These are phyloP conservation scores for Volucella inanis DNA, from an alignment of 2,888 invertebrate genomes.

Conservation along the genomic window DNA sequence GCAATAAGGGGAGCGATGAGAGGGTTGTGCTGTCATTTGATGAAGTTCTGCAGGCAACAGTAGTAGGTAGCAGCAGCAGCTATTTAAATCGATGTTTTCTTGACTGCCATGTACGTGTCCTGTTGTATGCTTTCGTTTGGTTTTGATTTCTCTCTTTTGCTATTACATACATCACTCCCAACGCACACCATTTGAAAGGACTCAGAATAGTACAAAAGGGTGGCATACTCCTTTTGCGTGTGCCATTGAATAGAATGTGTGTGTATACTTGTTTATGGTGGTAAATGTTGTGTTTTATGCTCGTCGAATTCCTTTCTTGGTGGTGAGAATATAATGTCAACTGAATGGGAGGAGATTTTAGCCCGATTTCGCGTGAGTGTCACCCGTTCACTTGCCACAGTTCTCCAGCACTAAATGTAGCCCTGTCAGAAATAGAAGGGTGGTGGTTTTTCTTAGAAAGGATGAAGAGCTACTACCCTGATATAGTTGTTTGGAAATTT, in stretches of 20 bases:
- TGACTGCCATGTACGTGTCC: conserved; percentile 63
- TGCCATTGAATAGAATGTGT: neutral
- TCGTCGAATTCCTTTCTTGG: conserved; percentile 62
- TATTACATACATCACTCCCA: neutral
- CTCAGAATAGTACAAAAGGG: too few relatives aligned
- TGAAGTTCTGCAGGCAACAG: neutral
- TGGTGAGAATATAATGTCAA: conserved; percentile 48
- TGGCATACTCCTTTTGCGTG: too few relatives aligned
- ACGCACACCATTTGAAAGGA: too few relatives aligned
- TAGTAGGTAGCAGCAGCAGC: conserved; percentile 30
- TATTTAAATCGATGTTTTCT: conserved; percentile 74
- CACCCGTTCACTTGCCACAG: conserved; percentile 53
- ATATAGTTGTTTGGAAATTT: conserved; percentile 58
- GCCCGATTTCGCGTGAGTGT: conserved; percentile 67
- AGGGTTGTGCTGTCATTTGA: conserved; percentile 34
- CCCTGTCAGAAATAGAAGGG: neutral
- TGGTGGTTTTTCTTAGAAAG: neutral
- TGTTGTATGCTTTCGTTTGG: conserved; percentile 62
- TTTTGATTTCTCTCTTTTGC: conserved; percentile 53
- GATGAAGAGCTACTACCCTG: conserved; percentile 1
- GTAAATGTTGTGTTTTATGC: conserved; percentile 72
- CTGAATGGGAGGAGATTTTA: conserved; percentile 51
- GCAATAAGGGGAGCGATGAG: neutral
- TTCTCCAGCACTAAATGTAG: neutral
- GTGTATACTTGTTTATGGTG: conserved; percentile 58